These are phyloP conservation scores for Chrysina gloriosa DNA, from an alignment of 2,888 invertebrate genomes.

Conservation along the genomic window DNA sequence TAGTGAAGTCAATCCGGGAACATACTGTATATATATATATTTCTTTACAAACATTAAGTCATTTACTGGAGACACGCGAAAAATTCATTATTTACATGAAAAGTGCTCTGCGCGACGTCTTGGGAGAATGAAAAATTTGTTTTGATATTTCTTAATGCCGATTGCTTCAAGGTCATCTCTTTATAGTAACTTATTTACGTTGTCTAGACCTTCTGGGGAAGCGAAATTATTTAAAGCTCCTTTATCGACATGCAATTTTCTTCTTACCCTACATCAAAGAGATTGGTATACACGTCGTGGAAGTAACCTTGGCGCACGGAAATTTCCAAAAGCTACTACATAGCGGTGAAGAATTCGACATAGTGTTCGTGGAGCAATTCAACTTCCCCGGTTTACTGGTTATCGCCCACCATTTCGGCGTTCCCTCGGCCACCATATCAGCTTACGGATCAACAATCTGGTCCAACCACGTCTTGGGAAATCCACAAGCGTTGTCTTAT, in stretches of 20 bases:
- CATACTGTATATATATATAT: too few relatives aligned
- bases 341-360: slow-evolving; percentile 56
- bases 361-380: slow-evolving; percentile 62
- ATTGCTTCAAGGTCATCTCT: too few relatives aligned
- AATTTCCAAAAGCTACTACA: slow-evolving; percentile 45
- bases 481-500: slow-evolving; percentile 63
- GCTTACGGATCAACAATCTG: slow-evolving; percentile 59
- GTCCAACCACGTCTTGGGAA: slow-evolving; percentile 64
- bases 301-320: slow-evolving; percentile 39
- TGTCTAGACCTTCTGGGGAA: slow-evolving; percentile 10
- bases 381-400: slow-evolving; percentile 64
- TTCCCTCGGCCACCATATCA: slow-evolving; percentile 16
- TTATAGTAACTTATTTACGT: too few relatives aligned
- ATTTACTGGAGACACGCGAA: too few relatives aligned
- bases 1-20: too few relatives aligned
- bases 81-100: too few relatives aligned
- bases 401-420: slow-evolving; percentile 55
- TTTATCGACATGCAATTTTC: not conserved
- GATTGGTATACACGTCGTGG: slow-evolving; percentile 11
- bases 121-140: too few relatives aligned
- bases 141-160: too few relatives aligned
- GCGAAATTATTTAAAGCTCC: not conserved
- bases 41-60: too few relatives aligned
- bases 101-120: too few relatives aligned
- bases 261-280: not conserved